Conservation (phyloP, 2,113 vertebrate species). For the Aspidoscelis tigris region DNA sequence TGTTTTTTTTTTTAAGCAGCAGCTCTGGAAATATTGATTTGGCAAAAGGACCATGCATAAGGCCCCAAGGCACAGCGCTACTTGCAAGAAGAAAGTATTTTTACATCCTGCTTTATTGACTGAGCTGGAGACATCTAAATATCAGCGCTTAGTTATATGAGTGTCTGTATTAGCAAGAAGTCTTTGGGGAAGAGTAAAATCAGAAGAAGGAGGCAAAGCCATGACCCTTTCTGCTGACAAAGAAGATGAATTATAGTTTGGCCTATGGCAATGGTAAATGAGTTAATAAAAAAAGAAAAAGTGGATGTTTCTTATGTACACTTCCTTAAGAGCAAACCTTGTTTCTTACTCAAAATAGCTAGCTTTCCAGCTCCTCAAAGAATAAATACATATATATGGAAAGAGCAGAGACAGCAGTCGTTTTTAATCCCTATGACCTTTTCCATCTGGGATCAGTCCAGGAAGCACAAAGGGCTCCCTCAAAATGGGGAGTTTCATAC, state of each 20-base stretch:
- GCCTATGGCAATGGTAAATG: not conserved
- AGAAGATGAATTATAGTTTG: constrained; percentile 1
- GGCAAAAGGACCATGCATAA: not conserved
- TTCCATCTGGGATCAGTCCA: too few relatives aligned
- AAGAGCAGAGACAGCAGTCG: too few relatives aligned
- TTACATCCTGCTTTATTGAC: constrained; percentile 27
- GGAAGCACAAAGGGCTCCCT: too few relatives aligned
- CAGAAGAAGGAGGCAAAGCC: not conserved
- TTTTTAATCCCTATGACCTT: too few relatives aligned
- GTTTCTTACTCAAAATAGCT: too few relatives aligned
- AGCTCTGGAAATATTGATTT: constrained; percentile 17
- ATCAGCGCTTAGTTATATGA: constrained; percentile 27
- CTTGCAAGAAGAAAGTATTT: constrained; percentile 20
- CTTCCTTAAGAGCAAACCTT: too few relatives aligned
- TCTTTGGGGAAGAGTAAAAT: constrained; percentile 6
- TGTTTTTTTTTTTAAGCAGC: constrained; percentile 7
- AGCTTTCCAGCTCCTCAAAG: too few relatives aligned
- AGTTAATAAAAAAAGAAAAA: not conserved
- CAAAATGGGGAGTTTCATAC: too few relatives aligned
- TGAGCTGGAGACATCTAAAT: constrained; percentile 29
- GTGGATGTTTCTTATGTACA: too few relatives aligned
- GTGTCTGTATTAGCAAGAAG: not conserved
- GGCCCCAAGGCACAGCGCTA: not conserved
- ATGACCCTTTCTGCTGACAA: not conserved
- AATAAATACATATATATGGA: too few relatives aligned